A percentile compares a stretch with the other conserved stretches of the same genome.
These are phyloP conservation scores for Zaprionus vittiger DNA, from an alignment of 1,140 invertebrate species.

Conservation along the genomic window DNA sequence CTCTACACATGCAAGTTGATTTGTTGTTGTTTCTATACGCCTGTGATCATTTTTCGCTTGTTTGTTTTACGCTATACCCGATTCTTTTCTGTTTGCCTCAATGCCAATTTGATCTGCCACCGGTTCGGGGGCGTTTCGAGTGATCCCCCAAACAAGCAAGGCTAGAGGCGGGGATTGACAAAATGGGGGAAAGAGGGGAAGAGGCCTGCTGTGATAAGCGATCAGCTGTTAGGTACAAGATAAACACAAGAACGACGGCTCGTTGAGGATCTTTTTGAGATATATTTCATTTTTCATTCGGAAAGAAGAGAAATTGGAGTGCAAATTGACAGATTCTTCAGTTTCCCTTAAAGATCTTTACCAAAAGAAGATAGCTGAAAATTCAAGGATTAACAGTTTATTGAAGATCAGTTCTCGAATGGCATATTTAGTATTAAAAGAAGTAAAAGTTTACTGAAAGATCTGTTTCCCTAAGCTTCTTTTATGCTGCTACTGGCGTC, in stretches of 20 bases:
- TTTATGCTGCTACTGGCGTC: slow-evolving; percentile 21
- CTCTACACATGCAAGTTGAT: slow-evolving; percentile 36
- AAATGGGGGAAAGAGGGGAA: not conserved
- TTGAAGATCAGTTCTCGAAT: not conserved
- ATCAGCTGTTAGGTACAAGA: not conserved
- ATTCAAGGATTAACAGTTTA: not conserved
- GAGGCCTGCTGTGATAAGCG: not conserved
- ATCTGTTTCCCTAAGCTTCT: not conserved
- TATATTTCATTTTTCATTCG: not conserved
- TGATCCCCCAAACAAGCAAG: slow-evolving; percentile 7
- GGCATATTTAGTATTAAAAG: too few species aligned
- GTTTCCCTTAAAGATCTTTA: too few species aligned
- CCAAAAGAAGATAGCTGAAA: too few species aligned
- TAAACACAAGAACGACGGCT: not conserved
- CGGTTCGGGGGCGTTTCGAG: slow-evolving; percentile 35
- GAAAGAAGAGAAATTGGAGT: too few species aligned
- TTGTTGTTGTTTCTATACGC: slow-evolving; percentile 41
- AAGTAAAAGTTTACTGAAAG: not conserved
- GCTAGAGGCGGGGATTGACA: not conserved
- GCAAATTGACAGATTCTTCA: not conserved
- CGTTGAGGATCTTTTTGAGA: not conserved
- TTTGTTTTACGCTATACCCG: slow-evolving; percentile 63
- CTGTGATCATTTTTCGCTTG: slow-evolving; percentile 77
- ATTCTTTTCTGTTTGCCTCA: slow-evolving; percentile 74
- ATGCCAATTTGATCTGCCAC: slow-evolving; percentile 78